These are phyloP conservation scores for Crotalus helleri DNA, from an alignment of 2,113 vertebrate species.

Conservation along the genomic window DNA sequence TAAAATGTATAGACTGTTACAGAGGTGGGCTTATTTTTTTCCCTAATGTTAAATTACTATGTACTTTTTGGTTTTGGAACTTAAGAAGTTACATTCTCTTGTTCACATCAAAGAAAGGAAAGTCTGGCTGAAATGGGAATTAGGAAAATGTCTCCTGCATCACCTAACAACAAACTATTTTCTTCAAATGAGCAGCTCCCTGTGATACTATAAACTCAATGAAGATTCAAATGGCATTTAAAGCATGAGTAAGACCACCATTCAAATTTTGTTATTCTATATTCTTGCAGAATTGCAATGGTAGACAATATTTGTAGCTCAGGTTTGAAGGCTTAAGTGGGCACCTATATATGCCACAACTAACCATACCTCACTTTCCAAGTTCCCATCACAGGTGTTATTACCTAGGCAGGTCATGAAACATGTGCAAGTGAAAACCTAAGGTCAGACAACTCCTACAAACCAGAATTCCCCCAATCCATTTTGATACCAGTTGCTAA, in stretches of 20 bases:
- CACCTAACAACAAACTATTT: not conserved
- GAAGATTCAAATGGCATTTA: not conserved
- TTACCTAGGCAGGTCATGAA: not conserved
- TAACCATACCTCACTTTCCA: not conserved
- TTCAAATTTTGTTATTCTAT: not conserved
- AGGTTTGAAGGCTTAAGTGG: not conserved
- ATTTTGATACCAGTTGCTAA: not conserved
- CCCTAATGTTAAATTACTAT: not conserved
- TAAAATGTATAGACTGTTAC: not conserved
- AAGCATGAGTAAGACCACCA: not conserved
- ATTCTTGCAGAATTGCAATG: not conserved
- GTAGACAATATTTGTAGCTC: not conserved
- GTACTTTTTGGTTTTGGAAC: not conserved
- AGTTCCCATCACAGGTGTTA: not conserved
- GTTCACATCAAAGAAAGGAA: not conserved
- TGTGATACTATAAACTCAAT: not conserved
- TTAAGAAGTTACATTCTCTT: not conserved
- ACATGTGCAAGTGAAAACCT: not conserved
- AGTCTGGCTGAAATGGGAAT: not conserved
- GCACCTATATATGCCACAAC: not conserved
- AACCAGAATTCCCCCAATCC: not conserved
- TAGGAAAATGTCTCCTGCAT: not conserved
- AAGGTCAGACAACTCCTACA: not conserved
- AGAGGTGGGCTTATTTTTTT: not conserved
- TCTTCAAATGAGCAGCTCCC: not conserved